Base-by-base conservation (phyloP, 1,140 invertebrate species). In the Papilio dardanus region DNA sequence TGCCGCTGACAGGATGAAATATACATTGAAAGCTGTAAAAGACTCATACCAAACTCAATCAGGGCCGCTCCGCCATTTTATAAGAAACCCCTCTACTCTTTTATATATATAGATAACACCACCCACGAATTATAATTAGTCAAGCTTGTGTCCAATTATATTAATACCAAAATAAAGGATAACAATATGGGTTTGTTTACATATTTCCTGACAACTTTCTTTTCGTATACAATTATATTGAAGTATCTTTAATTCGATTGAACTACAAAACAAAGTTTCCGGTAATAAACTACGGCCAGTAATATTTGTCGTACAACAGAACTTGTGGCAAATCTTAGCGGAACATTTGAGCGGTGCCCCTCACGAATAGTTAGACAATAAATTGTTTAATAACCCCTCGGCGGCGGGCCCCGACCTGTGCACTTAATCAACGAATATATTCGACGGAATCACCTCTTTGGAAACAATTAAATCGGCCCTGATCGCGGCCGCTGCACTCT, bases 351-450 rank as follows among this genome's bases (percentile, higher is more conserved):
- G 83, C 80, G 81, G 83, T 84, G 79, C 87, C 85, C 88, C 85
- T 87, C 83, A 82, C 84, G 83, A 88, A 92, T 89, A 88, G 87
- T 90, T 84, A 89, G 81, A 90, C 90, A 92, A 92, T 92, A 91
- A 92, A 92, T 92, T 91, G 91, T 92, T 88, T 92, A 90, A 91
- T 90, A 92, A 90, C 88, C 87, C 89, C 78, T 83, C 80, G 79
- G 78, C 80, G 81, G 76, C 81, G 78, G 73, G 81, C 81, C 84
- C 79, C 85, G 78, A 85, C 83, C 88, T 87, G 86, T 86, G 82
- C 88, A 88, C 84, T 88, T 90, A 90, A 92, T 90, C 90, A 90
- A 84, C 79, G 84, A 85, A 87, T 87, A 90, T 85, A 88, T 88
- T 88, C 83, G 81, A 74, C 81, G 74, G 82, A 88, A 89, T 92